phyloP scores from a whole-genome alignment of 2,113 vertebrate genomes.

The Pluvialis apricaria region DNA sequence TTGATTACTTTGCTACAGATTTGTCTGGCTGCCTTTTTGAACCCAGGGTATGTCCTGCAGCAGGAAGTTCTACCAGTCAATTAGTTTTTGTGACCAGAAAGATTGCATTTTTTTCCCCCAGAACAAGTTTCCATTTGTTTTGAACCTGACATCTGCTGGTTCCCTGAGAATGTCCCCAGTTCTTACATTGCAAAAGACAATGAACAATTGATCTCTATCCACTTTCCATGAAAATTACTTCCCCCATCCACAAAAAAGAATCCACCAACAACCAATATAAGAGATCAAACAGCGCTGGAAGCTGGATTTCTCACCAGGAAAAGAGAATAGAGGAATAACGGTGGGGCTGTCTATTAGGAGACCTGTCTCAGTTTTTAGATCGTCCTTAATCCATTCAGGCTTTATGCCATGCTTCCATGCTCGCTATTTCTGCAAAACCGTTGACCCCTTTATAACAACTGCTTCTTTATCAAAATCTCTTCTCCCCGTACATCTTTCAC shows the following conservation, averaged over 20 bases:
- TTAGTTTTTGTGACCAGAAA: neutral
- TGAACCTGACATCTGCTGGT: neutral
- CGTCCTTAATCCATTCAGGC: neutral
- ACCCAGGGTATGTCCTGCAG: neutral
- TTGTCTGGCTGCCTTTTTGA: neutral
- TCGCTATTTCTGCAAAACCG: neutral
- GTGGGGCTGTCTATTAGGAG: neutral
- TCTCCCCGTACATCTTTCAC: neutral
- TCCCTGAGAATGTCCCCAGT: neutral
- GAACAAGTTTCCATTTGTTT: neutral
- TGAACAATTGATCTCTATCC: neutral
- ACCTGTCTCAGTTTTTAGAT: neutral
- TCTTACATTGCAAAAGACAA: neutral
- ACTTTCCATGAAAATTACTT: neutral
- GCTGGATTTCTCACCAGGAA: neutral
- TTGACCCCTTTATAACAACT: neutral
- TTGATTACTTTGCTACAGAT: neutral
- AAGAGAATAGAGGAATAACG: neutral
- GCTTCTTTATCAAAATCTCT: neutral
- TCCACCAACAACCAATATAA: neutral
- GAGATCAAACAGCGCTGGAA: neutral
- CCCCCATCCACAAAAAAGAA: neutral
- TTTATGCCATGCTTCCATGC: accelerated
- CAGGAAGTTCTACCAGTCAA: neutral
- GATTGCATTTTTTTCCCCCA: neutral